Evolutionary conservation across 1,140 invertebrate genomes (phyloP).

Genomic region (Myzus persicae): DNA sequence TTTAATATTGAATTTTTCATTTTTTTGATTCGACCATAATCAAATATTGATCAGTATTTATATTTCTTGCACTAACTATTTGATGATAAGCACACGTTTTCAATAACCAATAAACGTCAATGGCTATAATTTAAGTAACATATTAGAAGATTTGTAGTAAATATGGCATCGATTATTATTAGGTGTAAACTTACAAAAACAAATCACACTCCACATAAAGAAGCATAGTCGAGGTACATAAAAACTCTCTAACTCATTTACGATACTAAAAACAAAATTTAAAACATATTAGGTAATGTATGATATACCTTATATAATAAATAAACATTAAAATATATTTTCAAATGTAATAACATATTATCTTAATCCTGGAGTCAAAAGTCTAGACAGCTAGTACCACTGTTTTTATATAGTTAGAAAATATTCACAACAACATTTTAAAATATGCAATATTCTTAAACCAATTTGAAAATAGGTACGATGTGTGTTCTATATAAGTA

Average conservation of each 20-base stretch:
- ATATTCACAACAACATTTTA: too few relatives aligned
- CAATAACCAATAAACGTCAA: background rate
- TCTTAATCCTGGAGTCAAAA: too few relatives aligned
- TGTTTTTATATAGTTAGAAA: too few relatives aligned
- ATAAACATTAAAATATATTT: too few relatives aligned
- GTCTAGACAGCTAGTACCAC: too few relatives aligned
- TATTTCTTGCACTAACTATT: background rate
- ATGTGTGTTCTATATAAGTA: too few relatives aligned
- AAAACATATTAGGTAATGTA: background rate
- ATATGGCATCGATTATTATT: background rate
- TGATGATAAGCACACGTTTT: slow-evolving; percentile 33
- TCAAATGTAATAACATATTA: too few relatives aligned
- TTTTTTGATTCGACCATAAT: too few relatives aligned
- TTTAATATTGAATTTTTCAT: too few relatives aligned
- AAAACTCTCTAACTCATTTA: background rate
- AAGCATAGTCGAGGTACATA: background rate
- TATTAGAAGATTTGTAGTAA: background rate
- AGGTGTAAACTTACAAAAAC: background rate
- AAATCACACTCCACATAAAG: background rate
- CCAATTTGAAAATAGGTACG: too few relatives aligned
- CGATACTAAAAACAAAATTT: background rate
- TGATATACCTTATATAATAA: too few relatives aligned
- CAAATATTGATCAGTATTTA: background rate
- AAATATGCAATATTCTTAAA: too few relatives aligned
- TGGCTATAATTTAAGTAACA: background rate